Conservation (phyloP, 2,888 invertebrate genomes). For the Agrotis ipsilon region DNA sequence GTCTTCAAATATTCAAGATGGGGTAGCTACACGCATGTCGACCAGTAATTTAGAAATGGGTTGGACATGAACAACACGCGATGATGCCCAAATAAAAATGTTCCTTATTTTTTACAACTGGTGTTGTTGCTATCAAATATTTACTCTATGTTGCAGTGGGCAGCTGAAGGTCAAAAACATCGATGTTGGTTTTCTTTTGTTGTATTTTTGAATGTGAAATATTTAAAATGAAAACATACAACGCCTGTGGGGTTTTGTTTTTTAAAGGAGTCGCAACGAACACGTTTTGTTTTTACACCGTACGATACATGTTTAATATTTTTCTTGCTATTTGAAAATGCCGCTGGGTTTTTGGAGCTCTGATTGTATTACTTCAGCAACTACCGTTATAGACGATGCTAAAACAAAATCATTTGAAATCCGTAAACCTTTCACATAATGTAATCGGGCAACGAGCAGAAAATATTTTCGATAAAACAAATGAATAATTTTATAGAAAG, state of each 20-base stretch:
- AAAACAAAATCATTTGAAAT: conserved; percentile 17
- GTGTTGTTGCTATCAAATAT: conserved; percentile 59
- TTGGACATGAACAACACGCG: conserved; percentile 81
- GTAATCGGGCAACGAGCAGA: conserved; percentile 6
- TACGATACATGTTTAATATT: conserved; percentile 22
- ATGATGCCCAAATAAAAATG: conserved; percentile 77
- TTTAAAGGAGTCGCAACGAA: conserved; percentile 23
- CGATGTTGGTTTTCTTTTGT: conserved; percentile 49
- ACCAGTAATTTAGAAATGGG: conserved; percentile 82
- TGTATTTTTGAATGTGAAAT: conserved; percentile 47
- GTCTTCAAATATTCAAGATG: conserved; percentile 85
- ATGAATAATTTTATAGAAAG: conserved; percentile 35
- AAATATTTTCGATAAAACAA: conserved; percentile 28
- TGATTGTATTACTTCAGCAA: conserved; percentile 29
- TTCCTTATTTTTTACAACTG: conserved; percentile 63
- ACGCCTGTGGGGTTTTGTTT: conserved; percentile 25
- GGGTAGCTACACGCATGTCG: conserved; percentile 81
- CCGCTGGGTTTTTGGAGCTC: background rate
- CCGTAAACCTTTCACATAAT: conserved; percentile 17
- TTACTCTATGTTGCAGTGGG: conserved; percentile 54
- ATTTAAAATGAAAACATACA: conserved; percentile 40
- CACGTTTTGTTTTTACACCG: conserved; percentile 27
- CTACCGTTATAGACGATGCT: background rate
- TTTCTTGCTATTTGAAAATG: conserved; percentile 13
- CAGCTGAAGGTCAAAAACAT: conserved; percentile 50